A percentile compares a stretch with the other conserved stretches of the same genome.
phyloP scores from a whole-genome alignment of 1,140 invertebrate genomes.

The Apis cerana region DNA sequence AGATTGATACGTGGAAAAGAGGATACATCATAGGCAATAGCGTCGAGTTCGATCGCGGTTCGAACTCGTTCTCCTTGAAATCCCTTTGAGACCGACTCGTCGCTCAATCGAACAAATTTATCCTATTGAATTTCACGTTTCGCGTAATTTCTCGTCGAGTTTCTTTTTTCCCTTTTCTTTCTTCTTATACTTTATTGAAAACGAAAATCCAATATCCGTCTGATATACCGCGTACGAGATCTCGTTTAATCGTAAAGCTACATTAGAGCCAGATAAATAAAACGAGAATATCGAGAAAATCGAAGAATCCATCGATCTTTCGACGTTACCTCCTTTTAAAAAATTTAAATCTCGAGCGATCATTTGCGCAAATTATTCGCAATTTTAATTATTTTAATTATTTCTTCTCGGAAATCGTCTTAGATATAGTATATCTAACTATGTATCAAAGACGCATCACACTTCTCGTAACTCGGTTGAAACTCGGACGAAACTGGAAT shows the following conservation, averaged over 20 bases:
- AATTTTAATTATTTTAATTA: not conserved
- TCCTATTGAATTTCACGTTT: not conserved
- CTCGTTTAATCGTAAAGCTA: too few relatives aligned
- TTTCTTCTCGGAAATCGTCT: not conserved
- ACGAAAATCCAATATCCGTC: too few relatives aligned
- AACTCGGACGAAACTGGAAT: not conserved
- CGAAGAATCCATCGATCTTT: too few relatives aligned
- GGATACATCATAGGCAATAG: not conserved
- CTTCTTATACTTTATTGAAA: too few relatives aligned
- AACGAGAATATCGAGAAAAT: too few relatives aligned
- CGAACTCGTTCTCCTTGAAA: constrained; percentile 10
- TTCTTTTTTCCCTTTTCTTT: too few relatives aligned
- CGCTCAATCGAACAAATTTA: not conserved
- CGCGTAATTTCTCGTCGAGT: not conserved
- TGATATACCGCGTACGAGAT: fast-evolving
- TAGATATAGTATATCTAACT: not conserved
- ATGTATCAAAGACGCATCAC: not conserved
- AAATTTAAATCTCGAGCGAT: too few relatives aligned
- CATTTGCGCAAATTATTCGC: too few relatives aligned
- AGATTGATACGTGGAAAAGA: not conserved
- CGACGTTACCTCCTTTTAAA: too few relatives aligned
- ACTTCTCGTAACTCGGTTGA: not conserved
- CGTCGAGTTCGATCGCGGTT: not conserved
- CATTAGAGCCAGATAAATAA: too few relatives aligned
- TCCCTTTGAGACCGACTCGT: not conserved